Conservation (phyloP, 2,888 invertebrate genomes). For the Polymixis flavicincta region DNA sequence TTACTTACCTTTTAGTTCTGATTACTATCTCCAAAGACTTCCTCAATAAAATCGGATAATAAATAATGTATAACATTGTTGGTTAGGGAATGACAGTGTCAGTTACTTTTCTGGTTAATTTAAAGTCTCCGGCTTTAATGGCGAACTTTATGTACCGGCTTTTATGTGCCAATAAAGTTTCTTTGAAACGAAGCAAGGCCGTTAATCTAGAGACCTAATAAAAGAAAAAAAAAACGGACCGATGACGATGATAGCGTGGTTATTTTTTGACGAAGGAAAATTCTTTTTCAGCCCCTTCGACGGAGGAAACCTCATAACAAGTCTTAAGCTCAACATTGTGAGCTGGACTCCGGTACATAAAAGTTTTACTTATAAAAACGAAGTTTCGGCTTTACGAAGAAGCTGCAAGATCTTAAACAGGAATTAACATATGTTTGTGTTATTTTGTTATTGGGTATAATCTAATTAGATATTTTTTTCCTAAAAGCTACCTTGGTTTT, state of each 20-base stretch:
- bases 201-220: slow-evolving; percentile 85
- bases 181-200: slow-evolving; percentile 82
- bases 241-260: slow-evolving; percentile 62
- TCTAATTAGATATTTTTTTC: no score
- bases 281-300: not conserved
- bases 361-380: not conserved
- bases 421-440: not conserved
- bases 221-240: slow-evolving; percentile 74
- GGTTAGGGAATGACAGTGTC: slow-evolving; percentile 63
- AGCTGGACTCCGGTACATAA: not conserved
- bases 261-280: slow-evolving; percentile 39
- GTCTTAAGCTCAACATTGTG: not conserved
- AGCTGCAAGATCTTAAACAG: not conserved
- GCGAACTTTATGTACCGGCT: slow-evolving; percentile 84
- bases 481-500: no score
- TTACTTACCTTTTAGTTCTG: slow-evolving; percentile 45
- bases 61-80: slow-evolving; percentile 69
- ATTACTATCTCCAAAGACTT: slow-evolving; percentile 49
- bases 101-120: slow-evolving; percentile 86
- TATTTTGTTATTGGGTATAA: not conserved
- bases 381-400: not conserved
- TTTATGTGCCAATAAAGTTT: slow-evolving; percentile 86
- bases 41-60: slow-evolving; percentile 62
- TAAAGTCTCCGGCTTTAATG: slow-evolving; percentile 84
- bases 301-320: not conserved